These are phyloP conservation scores for Ophion ellenae DNA, from an alignment of 2,888 invertebrate genomes.

Conservation along the genomic window DNA sequence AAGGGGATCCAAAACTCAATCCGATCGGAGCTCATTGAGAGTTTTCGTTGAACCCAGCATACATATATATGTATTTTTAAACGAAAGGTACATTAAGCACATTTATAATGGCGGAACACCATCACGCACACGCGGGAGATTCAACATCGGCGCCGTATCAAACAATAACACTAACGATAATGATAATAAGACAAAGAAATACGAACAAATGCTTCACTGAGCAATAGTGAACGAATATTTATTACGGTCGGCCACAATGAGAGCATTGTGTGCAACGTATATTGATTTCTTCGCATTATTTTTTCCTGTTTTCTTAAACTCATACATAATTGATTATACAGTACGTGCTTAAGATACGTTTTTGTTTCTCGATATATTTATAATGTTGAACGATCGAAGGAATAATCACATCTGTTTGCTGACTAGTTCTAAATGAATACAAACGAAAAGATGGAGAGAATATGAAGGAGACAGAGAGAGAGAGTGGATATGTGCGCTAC, in stretches of 20 bases:
- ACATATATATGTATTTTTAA: slow-evolving; percentile 53
- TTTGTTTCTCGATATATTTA: slow-evolving; percentile 25
- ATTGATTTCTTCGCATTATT: slow-evolving; percentile 19
- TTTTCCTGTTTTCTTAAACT: slow-evolving; percentile 43
- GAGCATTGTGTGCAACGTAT: slow-evolving; percentile 53
- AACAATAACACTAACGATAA: neutral
- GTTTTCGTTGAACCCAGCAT: slow-evolving; percentile 12
- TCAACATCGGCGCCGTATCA: neutral
- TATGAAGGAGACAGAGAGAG: neutral
- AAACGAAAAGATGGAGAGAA: slow-evolving; percentile 47
- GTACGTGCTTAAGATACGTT: slow-evolving; percentile 61
- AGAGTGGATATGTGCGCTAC: slow-evolving; percentile 62
- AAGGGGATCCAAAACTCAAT: neutral
- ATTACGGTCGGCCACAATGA: slow-evolving; percentile 59
- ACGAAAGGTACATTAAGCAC: slow-evolving; percentile 56
- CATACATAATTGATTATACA: slow-evolving; percentile 52
- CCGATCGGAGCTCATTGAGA: neutral
- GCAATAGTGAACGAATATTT: slow-evolving; percentile 58
- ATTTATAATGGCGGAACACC: slow-evolving; percentile 34
- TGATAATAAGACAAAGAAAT: slow-evolving; percentile 12
- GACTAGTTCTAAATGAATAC: slow-evolving; percentile 65
- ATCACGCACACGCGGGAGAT: neutral
- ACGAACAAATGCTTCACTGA: slow-evolving; percentile 47
- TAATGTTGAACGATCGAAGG: slow-evolving; percentile 53
- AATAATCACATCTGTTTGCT: slow-evolving; percentile 63